phyloP scores from a whole-genome alignment of 2,888 invertebrate species.

The Aricia artaxerxes region DNA sequence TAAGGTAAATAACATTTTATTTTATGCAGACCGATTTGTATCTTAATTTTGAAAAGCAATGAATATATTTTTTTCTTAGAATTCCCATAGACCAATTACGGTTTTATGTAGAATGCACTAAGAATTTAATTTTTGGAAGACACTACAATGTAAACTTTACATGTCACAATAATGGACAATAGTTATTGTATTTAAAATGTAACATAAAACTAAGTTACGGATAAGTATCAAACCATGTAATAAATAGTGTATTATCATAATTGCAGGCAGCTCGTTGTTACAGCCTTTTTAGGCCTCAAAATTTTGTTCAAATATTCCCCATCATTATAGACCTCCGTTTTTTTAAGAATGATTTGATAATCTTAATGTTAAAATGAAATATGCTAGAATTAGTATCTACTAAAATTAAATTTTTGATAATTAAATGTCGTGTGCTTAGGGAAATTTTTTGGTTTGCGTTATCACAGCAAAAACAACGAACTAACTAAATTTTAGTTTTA shows the following conservation, averaged over 20 bases:
- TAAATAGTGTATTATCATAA: neutral
- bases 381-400: neutral
- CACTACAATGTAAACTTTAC: constrained; percentile 15
- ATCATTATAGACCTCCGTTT: neutral
- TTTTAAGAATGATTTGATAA: constrained; percentile 2
- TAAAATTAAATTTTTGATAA: neutral
- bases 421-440: neutral
- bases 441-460: neutral
- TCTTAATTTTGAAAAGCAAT: neutral
- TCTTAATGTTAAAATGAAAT: neutral
- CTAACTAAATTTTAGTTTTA: neutral
- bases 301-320: neutral
- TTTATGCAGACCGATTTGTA: neutral
- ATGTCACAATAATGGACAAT: constrained; percentile 32
- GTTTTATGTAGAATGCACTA: neutral
- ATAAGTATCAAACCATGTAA: constrained; percentile 6
- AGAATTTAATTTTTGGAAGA: constrained; percentile 26
- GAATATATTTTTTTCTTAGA: neutral
- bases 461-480: neutral
- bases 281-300: neutral
- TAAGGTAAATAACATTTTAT: neutral
- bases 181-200: constrained; percentile 28
- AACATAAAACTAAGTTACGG: neutral
- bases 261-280: neutral
- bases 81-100: neutral